Evolutionary conservation across 2,113 vertebrate genomes (phyloP).

Genomic region (Odontesthes bonariensis): DNA sequence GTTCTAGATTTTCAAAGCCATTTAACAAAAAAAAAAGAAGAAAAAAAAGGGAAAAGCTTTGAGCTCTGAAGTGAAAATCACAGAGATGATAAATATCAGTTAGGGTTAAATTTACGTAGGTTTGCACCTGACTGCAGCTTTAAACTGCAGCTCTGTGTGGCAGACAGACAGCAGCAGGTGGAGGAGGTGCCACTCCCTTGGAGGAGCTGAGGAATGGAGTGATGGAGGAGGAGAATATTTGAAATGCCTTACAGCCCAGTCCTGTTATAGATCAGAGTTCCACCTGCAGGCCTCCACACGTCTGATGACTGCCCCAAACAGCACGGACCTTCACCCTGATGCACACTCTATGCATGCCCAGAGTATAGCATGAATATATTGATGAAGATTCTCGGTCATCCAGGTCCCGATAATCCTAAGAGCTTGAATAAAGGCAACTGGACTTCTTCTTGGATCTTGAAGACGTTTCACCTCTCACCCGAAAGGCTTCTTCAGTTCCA

Average conservation of each 20-base stretch:
- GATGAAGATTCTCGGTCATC: too few species aligned
- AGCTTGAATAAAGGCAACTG: too few species aligned
- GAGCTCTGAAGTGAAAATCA: background rate
- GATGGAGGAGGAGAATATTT: conserved; percentile 61
- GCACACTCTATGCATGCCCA: conserved; percentile 4
- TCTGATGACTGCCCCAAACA: conserved; percentile 9
- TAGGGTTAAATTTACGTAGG: background rate
- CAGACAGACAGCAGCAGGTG: conserved; percentile 69
- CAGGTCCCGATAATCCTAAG: too few species aligned
- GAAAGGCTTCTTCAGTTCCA: too few species aligned
- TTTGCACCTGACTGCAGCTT: conserved; percentile 32
- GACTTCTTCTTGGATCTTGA: too few species aligned
- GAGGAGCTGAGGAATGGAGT: conserved; percentile 54
- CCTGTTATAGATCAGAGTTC: conserved; percentile 70
- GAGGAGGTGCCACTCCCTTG: conserved; percentile 58
- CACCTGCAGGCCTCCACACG: conserved; percentile 64
- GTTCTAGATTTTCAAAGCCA: too few species aligned
- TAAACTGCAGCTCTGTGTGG: conserved; percentile 35
- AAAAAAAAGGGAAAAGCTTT: background rate
- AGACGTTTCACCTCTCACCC: too few species aligned
- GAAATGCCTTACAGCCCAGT: conserved; percentile 54
- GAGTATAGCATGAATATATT: background rate
- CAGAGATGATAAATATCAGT: background rate
- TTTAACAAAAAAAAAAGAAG: background rate
- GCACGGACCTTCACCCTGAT: background rate